phyloP scores from a whole-genome alignment of 2,888 invertebrate species.

The Campoletis raptor region DNA sequence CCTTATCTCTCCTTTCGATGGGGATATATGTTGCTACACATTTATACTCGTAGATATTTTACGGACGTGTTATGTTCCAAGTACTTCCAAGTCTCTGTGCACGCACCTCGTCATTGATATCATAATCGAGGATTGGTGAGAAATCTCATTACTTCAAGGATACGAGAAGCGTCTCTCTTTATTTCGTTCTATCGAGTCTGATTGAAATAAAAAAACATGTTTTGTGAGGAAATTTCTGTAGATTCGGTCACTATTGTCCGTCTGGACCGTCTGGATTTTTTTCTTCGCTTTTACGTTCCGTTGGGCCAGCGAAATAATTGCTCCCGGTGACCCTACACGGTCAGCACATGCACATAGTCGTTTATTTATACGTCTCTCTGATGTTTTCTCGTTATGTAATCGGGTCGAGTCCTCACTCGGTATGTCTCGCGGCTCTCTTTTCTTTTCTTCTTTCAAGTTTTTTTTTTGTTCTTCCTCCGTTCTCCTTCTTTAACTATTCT shows the following conservation, averaged over 20 bases:
- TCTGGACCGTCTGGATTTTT: no score
- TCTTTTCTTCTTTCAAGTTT: background rate
- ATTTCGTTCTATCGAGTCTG: no score
- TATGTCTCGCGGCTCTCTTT: conserved; percentile 51
- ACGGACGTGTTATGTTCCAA: background rate
- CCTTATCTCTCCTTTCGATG: conserved; percentile 25
- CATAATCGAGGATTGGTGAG: background rate
- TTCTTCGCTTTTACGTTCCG: background rate
- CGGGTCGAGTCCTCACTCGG: conserved; percentile 69
- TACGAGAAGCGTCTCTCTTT: no score
- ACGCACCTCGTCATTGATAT: background rate
- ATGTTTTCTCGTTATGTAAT: conserved; percentile 66
- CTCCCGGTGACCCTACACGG: conserved; percentile 12
- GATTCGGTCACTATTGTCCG: no score
- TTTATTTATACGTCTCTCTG: conserved; percentile 46
- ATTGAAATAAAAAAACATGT: background rate
- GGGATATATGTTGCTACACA: background rate
- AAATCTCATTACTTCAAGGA: background rate
- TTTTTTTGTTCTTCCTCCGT: background rate
- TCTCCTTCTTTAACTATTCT: background rate
- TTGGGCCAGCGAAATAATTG: conserved; percentile 16
- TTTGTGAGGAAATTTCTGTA: background rate
- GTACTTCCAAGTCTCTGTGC: background rate
- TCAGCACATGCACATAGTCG: conserved; percentile 9
- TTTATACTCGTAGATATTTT: background rate